Conservation (phyloP, 2,888 invertebrate species). For the Eupithecia centaureata region DNA sequence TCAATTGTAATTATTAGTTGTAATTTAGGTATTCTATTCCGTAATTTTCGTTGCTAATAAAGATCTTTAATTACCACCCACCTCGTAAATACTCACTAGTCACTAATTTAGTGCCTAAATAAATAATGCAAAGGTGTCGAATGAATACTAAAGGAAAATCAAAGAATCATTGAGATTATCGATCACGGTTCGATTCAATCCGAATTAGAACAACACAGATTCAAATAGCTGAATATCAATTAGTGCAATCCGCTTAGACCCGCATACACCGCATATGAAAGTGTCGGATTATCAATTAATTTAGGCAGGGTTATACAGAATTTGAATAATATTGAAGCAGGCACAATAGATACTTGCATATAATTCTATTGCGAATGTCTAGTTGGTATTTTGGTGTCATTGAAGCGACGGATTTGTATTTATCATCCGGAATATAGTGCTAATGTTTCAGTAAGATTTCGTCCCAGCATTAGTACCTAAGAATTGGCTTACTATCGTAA, state of each 20-base stretch:
- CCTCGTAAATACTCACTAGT: no score
- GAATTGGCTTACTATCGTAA: neutral
- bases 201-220: slow-evolving; percentile 20
- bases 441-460: neutral
- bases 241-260: slow-evolving; percentile 33
- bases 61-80: no score
- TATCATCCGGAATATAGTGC: neutral
- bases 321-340: slow-evolving; percentile 53
- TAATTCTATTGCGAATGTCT: neutral
- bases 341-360: slow-evolving; percentile 50
- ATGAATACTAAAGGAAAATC: neutral
- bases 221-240: slow-evolving; percentile 31
- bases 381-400: slow-evolving; percentile 30
- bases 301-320: slow-evolving; percentile 38
- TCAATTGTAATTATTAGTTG: no score
- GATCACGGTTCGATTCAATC: neutral
- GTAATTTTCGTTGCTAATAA: no score
- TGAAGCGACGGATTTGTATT: slow-evolving; percentile 48
- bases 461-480: no score
- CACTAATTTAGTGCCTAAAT: no score
- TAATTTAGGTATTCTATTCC: no score
- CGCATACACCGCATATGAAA: slow-evolving; percentile 26
- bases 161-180: neutral
- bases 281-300: slow-evolving; percentile 31
- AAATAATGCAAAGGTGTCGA: no score